Base-by-base conservation (phyloP, 2,113 vertebrate species). In the Tonatia bakeri region DNA sequence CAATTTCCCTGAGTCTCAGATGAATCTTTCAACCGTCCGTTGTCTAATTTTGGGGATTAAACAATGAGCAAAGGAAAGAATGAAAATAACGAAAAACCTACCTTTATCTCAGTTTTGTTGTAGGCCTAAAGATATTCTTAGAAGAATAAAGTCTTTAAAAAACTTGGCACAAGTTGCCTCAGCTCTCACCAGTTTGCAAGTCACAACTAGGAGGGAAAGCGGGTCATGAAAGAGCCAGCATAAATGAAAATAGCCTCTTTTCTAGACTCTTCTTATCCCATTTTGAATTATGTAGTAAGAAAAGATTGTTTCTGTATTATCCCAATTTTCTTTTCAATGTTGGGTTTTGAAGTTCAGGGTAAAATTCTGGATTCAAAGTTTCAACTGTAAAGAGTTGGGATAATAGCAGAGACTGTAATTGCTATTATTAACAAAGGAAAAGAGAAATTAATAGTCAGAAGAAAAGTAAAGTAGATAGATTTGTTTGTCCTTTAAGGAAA, bases 401-500 rank as follows among this genome's bases (percentile, higher is more conserved):
- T 15, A 59, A 50, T 43, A 36, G 8, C 7, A 43, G 52, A 83
- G 20, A 40, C 14, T n/a, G 4, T 16, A 19, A 47, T 40, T 61
- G 24, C 19, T 93, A 3, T 75, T 80, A 75, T 73, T 96, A 40
- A 84, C 36, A 75, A 87, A 83, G 24, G n/a, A 85, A 79, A 95
- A 47, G 8, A n/a, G 36, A 40, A 64, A 94, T 89, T 84, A 77
- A 93, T 11, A 90, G n/a, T 45, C 36, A 90, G 38, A 69, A 52
- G 50, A 54, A 81, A 38, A 38, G 12, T 14, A 50, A 56, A 17
- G 33, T 67, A 96, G 85, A 31, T 31, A 75, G 36, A 94, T 75
- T 80, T 45, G 26, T 65, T 80, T 94, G 97, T 82, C 5, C 22
- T 84, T 94, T 89, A 95, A 85, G 72, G 36, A 90, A 95, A 38